phyloP scores from a whole-genome alignment of 2,888 invertebrate species.

The Apotomis betuletana region DNA sequence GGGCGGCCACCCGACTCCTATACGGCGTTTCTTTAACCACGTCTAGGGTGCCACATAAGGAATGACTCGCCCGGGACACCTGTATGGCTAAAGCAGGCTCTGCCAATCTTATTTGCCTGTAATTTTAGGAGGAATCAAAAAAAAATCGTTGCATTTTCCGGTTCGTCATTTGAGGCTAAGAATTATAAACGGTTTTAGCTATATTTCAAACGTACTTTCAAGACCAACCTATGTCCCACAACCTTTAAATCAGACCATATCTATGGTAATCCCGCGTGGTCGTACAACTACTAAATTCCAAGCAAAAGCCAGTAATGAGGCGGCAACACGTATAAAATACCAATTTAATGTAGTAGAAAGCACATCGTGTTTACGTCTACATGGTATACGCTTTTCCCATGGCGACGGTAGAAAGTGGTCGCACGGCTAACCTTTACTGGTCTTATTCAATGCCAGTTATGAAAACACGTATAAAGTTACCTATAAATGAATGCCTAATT shows the following conservation, averaged over 20 bases:
- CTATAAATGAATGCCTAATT: constrained; percentile 27
- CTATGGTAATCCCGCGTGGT: constrained; percentile 3
- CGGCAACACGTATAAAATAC: constrained; percentile 34
- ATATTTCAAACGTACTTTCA: too few relatives aligned
- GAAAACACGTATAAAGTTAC: constrained; percentile 16
- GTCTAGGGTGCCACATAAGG: too few relatives aligned
- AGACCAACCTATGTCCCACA: neutral
- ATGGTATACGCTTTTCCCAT: constrained; percentile 73
- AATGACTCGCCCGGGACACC: too few relatives aligned
- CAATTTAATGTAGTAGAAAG: constrained; percentile 49
- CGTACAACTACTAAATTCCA: constrained; percentile 1
- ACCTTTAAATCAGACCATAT: neutral
- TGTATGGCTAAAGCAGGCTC: too few relatives aligned
- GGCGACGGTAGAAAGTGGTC: constrained; percentile 72
- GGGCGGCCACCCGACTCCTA: too few relatives aligned
- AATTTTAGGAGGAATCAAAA: too few relatives aligned
- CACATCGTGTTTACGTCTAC: constrained; percentile 53
- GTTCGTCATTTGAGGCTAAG: too few relatives aligned
- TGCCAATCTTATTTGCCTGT: too few relatives aligned
- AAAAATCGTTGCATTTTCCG: too few relatives aligned
- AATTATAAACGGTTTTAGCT: too few relatives aligned
- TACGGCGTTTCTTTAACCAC: too few relatives aligned
- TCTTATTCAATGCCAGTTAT: constrained; percentile 37
- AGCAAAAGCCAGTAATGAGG: constrained; percentile 18
- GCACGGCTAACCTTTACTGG: constrained; percentile 40